Base-by-base conservation (phyloP, 2,113 vertebrate genomes). In the Eptesicus fuscus region DNA sequence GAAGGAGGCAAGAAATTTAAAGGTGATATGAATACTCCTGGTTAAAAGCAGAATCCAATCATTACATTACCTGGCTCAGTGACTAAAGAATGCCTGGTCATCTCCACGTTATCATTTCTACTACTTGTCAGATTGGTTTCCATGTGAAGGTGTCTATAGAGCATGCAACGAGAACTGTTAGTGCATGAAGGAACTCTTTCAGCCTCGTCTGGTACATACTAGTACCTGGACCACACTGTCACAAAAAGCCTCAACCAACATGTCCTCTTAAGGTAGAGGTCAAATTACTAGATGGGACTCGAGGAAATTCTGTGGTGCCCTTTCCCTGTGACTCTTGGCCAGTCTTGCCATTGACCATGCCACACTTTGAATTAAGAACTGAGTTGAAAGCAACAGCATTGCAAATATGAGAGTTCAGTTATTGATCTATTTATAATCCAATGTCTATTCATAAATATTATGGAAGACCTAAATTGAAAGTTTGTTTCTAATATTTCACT, bases 401-500 rank as follows among this genome's bases (percentile, higher is more conserved):
- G 10, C 9, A 89, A 53, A 73, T 37, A 44, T 49, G 40, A 73
- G 28, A 74, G 56, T 42, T 20, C 53, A 47, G 3, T 53, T 70
- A n/a, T 17, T 51, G 16, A 74, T 8, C 40, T 84, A 42, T 80
- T 86, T 92, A 53, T 53, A 83, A 59, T 37, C 30, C 65, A 79
- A 84, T n/a, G 7, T 11, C 71, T 90, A 28, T n/a, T 83, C 65
- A 32, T 44, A 74, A 69, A 80, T 77, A 74, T 40, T 44, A 92
- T 22, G 2, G 9, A 90, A 90, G 14, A 78, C 44, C 14, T 86
- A 78, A 92, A 87, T 71, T 51, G 76, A 90, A 35, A 71, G n/a
- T 49, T 70, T 63, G n/a, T 76, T 95, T 83, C 42, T 56, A 69
- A 82, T 95, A 93, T 59, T 35, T 77, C 56, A 70, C 44, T 87